A percentile compares a stretch with the other conserved stretches of the same genome.
phyloP scores from a whole-genome alignment of 1,140 invertebrate species.

The Babylonia areolata region DNA sequence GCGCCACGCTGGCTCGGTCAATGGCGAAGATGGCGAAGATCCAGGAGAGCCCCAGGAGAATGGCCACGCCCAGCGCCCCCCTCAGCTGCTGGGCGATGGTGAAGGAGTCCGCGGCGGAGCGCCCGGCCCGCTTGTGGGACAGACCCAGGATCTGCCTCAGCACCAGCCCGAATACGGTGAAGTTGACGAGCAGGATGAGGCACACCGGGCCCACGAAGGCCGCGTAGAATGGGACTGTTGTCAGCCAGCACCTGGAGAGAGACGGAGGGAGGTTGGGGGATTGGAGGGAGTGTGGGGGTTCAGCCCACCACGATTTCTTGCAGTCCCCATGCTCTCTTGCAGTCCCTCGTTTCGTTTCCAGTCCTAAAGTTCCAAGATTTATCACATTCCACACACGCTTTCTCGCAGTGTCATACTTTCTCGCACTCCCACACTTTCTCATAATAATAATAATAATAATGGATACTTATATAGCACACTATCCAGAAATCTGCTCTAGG shows the following conservation, averaged over 20 bases:
- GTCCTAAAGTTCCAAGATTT: too few species aligned
- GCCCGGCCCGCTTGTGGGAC: slow-evolving; percentile 32
- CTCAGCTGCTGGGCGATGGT: slow-evolving; percentile 73
- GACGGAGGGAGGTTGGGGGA: too few species aligned
- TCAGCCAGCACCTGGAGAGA: slow-evolving; percentile 73
- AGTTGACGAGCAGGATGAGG: slow-evolving; percentile 77
- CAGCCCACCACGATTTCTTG: too few species aligned
- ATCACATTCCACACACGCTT: too few species aligned
- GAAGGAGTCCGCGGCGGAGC: slow-evolving; percentile 54
- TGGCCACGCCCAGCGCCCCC: slow-evolving; percentile 77
- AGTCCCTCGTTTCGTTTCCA: too few species aligned
- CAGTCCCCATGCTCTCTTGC: too few species aligned
- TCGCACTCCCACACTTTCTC: too few species aligned
- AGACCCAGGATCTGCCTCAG: slow-evolving; percentile 63
- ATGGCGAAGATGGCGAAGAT: slow-evolving; percentile 78
- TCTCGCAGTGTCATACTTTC: too few species aligned
- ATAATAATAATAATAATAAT: too few species aligned
- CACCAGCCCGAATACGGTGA: slow-evolving; percentile 76
- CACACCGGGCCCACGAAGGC: slow-evolving; percentile 77
- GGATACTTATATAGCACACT: too few species aligned
- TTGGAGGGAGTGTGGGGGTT: too few species aligned
- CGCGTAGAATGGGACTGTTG: slow-evolving; percentile 72
- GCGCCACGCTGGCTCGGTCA: slow-evolving; percentile 66
- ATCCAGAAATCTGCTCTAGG: too few species aligned
- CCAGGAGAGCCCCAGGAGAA: slow-evolving; percentile 79